phyloP scores from a whole-genome alignment of 2,888 invertebrate genomes.

The Lasioglossum figueresi region DNA sequence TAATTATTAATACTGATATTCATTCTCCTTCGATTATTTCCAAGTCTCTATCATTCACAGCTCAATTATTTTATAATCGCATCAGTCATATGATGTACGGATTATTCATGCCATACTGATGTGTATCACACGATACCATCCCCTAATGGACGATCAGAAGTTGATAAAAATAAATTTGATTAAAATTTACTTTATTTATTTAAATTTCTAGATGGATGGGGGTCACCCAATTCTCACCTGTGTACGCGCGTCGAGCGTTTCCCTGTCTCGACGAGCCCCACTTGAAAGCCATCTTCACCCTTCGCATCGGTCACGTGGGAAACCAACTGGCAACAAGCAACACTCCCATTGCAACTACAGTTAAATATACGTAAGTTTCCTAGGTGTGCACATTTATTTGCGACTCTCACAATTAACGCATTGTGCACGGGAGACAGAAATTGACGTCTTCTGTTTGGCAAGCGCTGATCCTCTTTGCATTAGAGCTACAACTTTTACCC shows the following conservation, averaged over 20 bases:
- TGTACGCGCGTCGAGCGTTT: constrained; percentile 91
- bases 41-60: too few relatives aligned
- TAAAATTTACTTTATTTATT: too few relatives aligned
- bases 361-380: constrained; percentile 2
- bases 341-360: constrained; percentile 26
- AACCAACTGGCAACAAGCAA: constrained; percentile 77
- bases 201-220: constrained; percentile 88
- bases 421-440: background rate
- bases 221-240: constrained; percentile 92
- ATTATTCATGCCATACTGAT: too few relatives aligned
- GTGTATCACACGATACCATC: too few relatives aligned
- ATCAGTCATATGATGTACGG: too few relatives aligned
- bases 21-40: too few relatives aligned
- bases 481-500: too few relatives aligned
- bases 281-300: constrained; percentile 90
- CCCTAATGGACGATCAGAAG: background rate
- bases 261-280: constrained; percentile 95
- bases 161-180: background rate
- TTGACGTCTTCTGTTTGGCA: too few relatives aligned
- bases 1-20: too few relatives aligned
- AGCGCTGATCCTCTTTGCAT: too few relatives aligned
- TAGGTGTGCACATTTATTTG: background rate
- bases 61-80: too few relatives aligned
- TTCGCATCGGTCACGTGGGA: constrained; percentile 87
- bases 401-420: background rate